Percentiles rank a stretch among this genome's conserved stretches.
Evolutionary conservation across 2,113 vertebrate species (phyloP).

Genomic region (Rynchops niger): DNA sequence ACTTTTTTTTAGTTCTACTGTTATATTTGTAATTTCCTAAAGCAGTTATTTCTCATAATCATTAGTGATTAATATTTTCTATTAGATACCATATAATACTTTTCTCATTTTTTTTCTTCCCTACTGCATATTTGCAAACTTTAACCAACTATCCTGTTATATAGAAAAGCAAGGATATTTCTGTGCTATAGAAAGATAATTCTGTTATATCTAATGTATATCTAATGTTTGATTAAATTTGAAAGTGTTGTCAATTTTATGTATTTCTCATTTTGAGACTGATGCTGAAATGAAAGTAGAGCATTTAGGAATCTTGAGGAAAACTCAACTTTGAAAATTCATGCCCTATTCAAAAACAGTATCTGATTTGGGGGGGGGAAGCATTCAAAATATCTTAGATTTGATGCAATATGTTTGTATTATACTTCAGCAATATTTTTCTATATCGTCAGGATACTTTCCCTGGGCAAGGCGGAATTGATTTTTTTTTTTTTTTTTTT

Average conservation of each 20-base stretch:
- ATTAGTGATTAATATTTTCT: background rate
- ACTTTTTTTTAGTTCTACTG: background rate
- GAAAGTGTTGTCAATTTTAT: background rate
- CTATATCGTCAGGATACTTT: background rate
- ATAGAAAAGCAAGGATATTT: background rate
- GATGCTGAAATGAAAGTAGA: background rate
- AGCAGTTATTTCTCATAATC: background rate
- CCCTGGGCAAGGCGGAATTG: background rate
- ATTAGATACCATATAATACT: background rate
- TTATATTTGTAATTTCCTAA: background rate
- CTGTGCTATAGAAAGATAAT: background rate
- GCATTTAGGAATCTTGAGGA: background rate
- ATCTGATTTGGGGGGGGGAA: background rate
- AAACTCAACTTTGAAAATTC: background rate
- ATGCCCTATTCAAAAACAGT: background rate
- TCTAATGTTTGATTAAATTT: background rate
- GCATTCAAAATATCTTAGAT: background rate
- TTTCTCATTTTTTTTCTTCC: background rate
- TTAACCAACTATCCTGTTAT: background rate
- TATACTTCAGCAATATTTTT: background rate
- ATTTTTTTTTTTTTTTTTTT: background rate
- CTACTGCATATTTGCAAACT: background rate
- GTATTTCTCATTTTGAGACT: background rate
- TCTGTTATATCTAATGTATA: background rate
- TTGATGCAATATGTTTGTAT: background rate